Conservation (phyloP, 2,113 vertebrate species). For the Epinephelus cyanopodus region DNA sequence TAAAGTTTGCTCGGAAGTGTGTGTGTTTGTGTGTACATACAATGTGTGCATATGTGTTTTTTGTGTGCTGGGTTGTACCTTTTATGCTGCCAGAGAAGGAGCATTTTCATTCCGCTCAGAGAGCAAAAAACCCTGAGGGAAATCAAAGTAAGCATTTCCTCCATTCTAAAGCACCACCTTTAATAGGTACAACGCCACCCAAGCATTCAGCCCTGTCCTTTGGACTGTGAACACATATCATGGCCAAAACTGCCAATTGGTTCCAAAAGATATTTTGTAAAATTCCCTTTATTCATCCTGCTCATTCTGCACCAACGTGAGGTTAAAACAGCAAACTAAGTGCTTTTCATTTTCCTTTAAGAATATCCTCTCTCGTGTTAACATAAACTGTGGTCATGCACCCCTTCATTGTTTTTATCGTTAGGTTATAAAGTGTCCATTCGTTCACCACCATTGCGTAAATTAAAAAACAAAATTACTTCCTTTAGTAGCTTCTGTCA, state of each 20-base stretch:
- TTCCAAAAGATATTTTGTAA: conserved; percentile 40
- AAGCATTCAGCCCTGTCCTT: conserved; percentile 71
- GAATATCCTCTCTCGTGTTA: not conserved
- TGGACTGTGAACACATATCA: conserved; percentile 72
- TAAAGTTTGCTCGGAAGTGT: conserved; percentile 27
- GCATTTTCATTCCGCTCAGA: conserved; percentile 78
- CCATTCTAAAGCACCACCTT: conserved; percentile 77
- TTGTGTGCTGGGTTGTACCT: conserved; percentile 42
- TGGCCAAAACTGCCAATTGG: conserved; percentile 55
- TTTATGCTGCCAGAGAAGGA: conserved; percentile 59
- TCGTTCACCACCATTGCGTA: not conserved
- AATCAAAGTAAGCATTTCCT: conserved; percentile 81
- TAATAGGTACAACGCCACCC: conserved; percentile 77
- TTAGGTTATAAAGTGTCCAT: too few species aligned
- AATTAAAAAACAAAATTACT: conserved; percentile 21
- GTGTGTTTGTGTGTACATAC: conserved; percentile 5
- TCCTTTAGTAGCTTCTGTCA: conserved; percentile 8
- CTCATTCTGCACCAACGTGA: not conserved
- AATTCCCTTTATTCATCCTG: conserved; percentile 40
- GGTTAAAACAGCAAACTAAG: not conserved
- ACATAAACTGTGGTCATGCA: not conserved
- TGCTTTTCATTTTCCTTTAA: not conserved
- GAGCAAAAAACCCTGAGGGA: conserved; percentile 78
- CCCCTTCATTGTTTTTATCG: not conserved
- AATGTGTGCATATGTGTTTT: conserved; percentile 30